A percentile compares a stretch with the other conserved stretches of the same genome.
These are phyloP conservation scores for Poeciliopsis paucimaculata DNA, from an alignment of 2,797 vertebrate genomes.

Conservation along the genomic window DNA sequence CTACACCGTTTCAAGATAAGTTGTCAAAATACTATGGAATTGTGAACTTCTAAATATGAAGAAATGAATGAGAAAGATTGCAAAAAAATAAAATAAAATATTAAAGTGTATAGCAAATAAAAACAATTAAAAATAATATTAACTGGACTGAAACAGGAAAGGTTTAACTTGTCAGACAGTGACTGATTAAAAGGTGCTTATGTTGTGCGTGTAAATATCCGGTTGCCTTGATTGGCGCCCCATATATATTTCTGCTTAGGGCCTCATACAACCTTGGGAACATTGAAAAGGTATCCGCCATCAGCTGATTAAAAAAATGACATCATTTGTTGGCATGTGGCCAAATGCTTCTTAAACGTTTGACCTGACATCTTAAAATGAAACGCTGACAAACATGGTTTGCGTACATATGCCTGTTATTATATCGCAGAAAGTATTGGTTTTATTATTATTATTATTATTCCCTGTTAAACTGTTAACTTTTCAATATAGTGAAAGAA, in stretches of 20 bases:
- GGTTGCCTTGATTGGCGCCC: neutral
- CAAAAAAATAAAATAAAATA: neutral
- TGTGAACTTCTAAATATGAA: neutral
- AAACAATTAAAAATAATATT: neutral
- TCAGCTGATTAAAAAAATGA: slow-evolving; percentile 54
- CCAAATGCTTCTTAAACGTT: slow-evolving; percentile 27
- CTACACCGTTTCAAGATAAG: neutral
- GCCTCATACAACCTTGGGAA: neutral
- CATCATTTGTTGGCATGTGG: slow-evolving; percentile 47
- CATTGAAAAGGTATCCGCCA: slow-evolving; percentile 10
- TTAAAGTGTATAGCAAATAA: neutral
- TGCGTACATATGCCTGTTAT: no score
- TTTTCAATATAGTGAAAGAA: neutral
- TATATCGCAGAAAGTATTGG: no score
- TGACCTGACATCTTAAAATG: neutral
- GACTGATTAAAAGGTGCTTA: neutral
- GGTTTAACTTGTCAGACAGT: neutral
- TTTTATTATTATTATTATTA: neutral
- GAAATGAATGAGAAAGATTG: neutral
- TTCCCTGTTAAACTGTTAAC: neutral
- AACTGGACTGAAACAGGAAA: neutral
- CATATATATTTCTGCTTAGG: neutral
- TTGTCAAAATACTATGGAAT: neutral
- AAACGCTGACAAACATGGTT: neutral
- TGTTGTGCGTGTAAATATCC: neutral